These are phyloP conservation scores for Pollicipes pollicipes DNA, from an alignment of 1,140 invertebrate species.

Conservation along the genomic window DNA sequence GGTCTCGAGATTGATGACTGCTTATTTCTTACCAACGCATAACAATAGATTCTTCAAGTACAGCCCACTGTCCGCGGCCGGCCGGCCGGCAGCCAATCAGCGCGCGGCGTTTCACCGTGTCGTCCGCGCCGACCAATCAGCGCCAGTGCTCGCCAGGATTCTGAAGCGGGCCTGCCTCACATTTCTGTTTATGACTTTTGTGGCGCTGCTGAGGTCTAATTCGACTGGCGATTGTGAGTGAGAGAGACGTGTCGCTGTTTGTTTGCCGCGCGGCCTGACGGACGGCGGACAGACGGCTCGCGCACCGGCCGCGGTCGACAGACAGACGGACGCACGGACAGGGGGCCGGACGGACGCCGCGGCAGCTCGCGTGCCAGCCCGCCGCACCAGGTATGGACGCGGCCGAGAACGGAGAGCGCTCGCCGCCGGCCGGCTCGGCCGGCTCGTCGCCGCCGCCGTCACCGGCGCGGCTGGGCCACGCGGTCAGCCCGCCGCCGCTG, in stretches of 20 bases:
- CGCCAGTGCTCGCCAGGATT: background rate
- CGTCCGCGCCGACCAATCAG: background rate
- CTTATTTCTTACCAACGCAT: background rate
- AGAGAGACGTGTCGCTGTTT: background rate
- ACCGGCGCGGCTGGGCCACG: no score
- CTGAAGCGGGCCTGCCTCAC: constrained; percentile 1
- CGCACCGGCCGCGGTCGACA: background rate
- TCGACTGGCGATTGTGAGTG: constrained; percentile 1
- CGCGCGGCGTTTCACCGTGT: background rate
- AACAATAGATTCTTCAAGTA: background rate
- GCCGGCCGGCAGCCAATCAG: background rate
- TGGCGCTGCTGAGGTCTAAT: background rate
- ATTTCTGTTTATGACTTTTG: background rate
- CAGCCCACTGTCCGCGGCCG: background rate
- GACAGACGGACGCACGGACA: background rate
- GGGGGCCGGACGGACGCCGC: no score
- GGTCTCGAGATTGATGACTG: background rate
- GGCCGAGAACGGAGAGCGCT: background rate
- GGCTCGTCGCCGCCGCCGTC: background rate
- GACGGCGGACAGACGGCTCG: no score
- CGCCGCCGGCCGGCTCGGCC: background rate
- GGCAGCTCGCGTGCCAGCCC: no score
- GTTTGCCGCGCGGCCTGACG: background rate
- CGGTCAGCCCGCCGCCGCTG: background rate
- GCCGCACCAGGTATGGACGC: background rate